Evolutionary conservation across 2,113 vertebrate species (phyloP).

Genomic region (Sisor rabdophorus): DNA sequence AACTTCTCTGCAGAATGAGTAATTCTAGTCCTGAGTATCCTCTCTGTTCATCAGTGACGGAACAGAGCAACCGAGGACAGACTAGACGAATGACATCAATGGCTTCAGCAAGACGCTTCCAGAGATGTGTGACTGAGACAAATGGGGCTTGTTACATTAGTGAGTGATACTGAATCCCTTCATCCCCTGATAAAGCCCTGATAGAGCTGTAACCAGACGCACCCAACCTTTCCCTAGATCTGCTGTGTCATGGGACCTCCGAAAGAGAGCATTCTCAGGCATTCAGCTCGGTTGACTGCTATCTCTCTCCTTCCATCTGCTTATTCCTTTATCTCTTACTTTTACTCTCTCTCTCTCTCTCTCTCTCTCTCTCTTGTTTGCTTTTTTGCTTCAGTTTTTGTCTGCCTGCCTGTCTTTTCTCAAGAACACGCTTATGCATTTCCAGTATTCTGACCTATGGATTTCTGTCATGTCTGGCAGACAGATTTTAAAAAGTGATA

Average conservation of each 20-base stretch:
- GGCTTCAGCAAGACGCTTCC: slow-evolving; percentile 66
- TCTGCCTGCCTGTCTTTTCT: slow-evolving; percentile 25
- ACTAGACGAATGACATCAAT: slow-evolving; percentile 72
- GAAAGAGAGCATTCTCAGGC: slow-evolving; percentile 56
- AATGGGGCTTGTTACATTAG: slow-evolving; percentile 74
- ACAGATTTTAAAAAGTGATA: slow-evolving; percentile 25
- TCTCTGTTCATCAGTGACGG: slow-evolving; percentile 56
- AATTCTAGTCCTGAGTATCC: slow-evolving; percentile 29
- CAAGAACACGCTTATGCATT: slow-evolving; percentile 24
- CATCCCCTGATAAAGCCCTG: slow-evolving; percentile 67
- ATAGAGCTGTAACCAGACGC: slow-evolving; percentile 73
- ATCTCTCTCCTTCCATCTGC: slow-evolving; percentile 37
- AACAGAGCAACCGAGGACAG: slow-evolving; percentile 65
- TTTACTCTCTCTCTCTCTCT: neutral
- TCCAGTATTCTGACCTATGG: slow-evolving; percentile 45
- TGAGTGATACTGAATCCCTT: slow-evolving; percentile 66
- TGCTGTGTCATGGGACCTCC: slow-evolving; percentile 58
- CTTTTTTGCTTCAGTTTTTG: neutral
- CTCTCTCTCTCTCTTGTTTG: neutral
- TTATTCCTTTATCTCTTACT: slow-evolving; percentile 23
- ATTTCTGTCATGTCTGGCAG: slow-evolving; percentile 43
- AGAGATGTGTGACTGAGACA: slow-evolving; percentile 73
- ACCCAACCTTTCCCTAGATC: slow-evolving; percentile 68
- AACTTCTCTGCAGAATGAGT: slow-evolving; percentile 38
- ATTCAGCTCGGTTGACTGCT: slow-evolving; percentile 42